Conservation (phyloP, 2,797 vertebrate species). For the Cynopterus sphinx region DNA sequence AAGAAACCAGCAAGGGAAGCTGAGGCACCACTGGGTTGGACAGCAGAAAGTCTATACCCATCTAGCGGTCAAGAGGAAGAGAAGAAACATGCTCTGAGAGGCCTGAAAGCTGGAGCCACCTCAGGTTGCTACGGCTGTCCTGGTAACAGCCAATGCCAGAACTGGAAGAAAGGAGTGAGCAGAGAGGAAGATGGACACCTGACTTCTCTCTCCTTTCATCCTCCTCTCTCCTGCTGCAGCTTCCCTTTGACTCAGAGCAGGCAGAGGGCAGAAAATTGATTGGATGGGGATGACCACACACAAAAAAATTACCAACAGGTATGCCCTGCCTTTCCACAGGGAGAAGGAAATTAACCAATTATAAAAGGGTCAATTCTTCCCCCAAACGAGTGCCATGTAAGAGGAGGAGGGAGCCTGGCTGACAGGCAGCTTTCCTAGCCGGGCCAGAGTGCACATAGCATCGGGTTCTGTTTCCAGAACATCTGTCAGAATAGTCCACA, state of each 20-base stretch:
- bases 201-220: background rate
- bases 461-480: background rate
- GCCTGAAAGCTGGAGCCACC: background rate
- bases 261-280: background rate
- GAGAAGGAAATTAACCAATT: background rate
- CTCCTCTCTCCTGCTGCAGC: background rate
- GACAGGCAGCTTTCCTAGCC: background rate
- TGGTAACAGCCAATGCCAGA: background rate
- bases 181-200: too few species aligned
- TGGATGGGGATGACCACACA: background rate
- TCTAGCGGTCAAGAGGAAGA: background rate
- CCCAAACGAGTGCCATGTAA: background rate
- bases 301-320: background rate
- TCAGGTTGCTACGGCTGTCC: fast-evolving
- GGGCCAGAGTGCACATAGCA: background rate
- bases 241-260: background rate
- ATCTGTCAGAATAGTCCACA: background rate
- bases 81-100: background rate
- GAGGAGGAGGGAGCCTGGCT: background rate
- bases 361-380: background rate
- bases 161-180: background rate
- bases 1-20: background rate
- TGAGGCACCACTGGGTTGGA: background rate
- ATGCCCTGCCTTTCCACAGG: background rate
- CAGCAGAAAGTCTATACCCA: background rate